Percentiles rank a stretch among this genome's conserved stretches.
phyloP scores from a whole-genome alignment of 2,888 invertebrate genomes.

The Machimus rusticus region DNA sequence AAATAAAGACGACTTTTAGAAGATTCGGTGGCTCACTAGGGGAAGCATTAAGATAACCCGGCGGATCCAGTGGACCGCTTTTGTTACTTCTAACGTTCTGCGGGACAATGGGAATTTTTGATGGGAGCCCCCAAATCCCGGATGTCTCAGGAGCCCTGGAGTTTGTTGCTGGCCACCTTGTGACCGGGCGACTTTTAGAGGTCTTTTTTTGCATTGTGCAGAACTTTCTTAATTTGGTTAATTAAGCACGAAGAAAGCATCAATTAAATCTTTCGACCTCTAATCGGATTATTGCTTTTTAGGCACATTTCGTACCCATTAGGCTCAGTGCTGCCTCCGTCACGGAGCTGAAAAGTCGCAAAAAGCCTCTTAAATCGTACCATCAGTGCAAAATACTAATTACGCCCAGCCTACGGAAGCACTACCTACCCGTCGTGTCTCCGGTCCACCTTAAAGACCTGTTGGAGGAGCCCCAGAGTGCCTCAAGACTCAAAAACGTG shows the following conservation, averaged over 20 bases:
- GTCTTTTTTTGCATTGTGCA: background rate
- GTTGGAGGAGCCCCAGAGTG: background rate
- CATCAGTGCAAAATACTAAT: background rate
- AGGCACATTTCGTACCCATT: background rate
- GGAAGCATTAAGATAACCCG: background rate
- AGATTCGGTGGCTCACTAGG: background rate
- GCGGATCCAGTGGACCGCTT: background rate
- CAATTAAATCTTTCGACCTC: background rate
- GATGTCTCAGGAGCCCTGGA: background rate
- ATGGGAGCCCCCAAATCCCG: background rate
- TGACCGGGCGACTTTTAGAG: background rate
- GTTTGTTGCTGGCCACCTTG: background rate
- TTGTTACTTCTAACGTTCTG: background rate
- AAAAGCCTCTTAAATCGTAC: background rate
- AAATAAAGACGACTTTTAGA: background rate
- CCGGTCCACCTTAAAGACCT: background rate
- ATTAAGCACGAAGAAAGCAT: background rate
- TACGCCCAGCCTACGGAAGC: background rate
- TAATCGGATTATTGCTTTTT: background rate
- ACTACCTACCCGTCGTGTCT: background rate
- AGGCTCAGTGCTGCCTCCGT: background rate
- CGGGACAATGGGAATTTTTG: background rate
- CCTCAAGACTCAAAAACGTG: background rate
- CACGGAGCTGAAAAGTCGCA: background rate
- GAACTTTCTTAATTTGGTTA: background rate